phyloP scores from a whole-genome alignment of 2,113 vertebrate genomes.

The Calyptomena viridis region DNA sequence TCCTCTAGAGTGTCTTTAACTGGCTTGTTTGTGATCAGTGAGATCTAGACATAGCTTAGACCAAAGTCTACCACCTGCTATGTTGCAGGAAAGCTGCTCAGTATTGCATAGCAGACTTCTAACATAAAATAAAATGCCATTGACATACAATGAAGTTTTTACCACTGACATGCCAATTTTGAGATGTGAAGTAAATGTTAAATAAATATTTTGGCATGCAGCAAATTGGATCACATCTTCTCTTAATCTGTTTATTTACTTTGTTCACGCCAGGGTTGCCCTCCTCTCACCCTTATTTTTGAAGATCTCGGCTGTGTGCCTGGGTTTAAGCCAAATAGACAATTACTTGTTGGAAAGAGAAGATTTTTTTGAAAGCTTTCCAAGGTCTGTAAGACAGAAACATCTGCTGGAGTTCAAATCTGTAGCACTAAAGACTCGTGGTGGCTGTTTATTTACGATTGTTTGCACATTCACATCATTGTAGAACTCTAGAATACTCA shows the following conservation, averaged over 20 bases:
- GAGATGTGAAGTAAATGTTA: background rate
- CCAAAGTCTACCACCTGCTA: background rate
- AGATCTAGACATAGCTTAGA: background rate
- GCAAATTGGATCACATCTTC: constrained; percentile 47
- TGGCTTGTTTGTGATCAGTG: background rate
- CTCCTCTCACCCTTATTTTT: constrained; percentile 49
- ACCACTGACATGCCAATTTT: background rate
- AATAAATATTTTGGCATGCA: constrained; percentile 57
- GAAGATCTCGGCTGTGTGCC: constrained; percentile 45
- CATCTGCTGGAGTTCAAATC: constrained; percentile 56
- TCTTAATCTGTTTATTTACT: constrained; percentile 63
- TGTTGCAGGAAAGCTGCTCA: background rate
- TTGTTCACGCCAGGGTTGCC: constrained; percentile 29
- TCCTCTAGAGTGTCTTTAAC: background rate
- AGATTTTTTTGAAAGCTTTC: constrained; percentile 56
- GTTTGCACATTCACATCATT: constrained; percentile 54
- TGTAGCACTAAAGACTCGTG: background rate
- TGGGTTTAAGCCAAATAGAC: constrained; percentile 57
- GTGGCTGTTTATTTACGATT: constrained; percentile 44
- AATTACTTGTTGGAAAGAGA: constrained; percentile 53
- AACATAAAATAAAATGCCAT: background rate
- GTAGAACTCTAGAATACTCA: constrained; percentile 7
- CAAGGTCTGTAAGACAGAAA: constrained; percentile 51
- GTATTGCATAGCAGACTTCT: background rate
- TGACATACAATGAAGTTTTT: background rate